Evolutionary conservation across 2,797 vertebrate genomes (phyloP), one percentile per base, ranked within the genome.

Genomic region (Erpetoichthys calabaricus): DNA sequence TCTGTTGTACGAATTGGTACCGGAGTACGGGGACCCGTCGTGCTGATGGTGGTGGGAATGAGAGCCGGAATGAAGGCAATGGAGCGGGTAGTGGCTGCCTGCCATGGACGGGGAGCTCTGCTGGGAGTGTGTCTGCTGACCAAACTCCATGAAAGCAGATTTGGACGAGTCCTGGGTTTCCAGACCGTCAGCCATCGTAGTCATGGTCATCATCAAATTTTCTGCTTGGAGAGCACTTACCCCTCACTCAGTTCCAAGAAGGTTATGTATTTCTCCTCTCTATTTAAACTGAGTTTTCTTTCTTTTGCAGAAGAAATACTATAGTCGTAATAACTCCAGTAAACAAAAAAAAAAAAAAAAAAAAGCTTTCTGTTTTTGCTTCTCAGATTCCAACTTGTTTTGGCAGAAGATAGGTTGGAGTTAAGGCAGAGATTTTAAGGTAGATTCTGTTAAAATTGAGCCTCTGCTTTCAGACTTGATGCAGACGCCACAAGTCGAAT

Each of bases 121-220:
- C 78, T 94, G 92, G 69, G 87, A 84, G 70, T 87, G 82, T 62
- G 87, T 75, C 65, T 89, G 72, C 76, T 86, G 84, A 81, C 94
- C 93, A 87, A 97, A 96, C 91, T 98, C 94, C 93, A 98, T 97
- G 91, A 97, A 97, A 74, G 94, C 92, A 72, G 94, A 95, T 86
- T 97, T 98, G 84, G 93, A 95, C 75, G 94, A 95, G 90, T 98
- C 94, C 86, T 93, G 92, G 84, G 90, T 87, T 80, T 97, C 94
- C 89, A 96, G 87, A 88, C 93, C 93, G 87, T 96, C 94, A 93
- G 93, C 91, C 92, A 97, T 95, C 87, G 92, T 89, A 84, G 92
- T 98, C 93, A 98, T 97, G 91, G 93, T 97, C 93, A 97, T 98
- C 92, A 97, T 97, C 91, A 93, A 97, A 93, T 84, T 91, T 90